Percentiles rank a stretch among this genome's conserved stretches.
phyloP scores from a whole-genome alignment of 2,888 invertebrate species.

The Microctonus hyperodae region DNA sequence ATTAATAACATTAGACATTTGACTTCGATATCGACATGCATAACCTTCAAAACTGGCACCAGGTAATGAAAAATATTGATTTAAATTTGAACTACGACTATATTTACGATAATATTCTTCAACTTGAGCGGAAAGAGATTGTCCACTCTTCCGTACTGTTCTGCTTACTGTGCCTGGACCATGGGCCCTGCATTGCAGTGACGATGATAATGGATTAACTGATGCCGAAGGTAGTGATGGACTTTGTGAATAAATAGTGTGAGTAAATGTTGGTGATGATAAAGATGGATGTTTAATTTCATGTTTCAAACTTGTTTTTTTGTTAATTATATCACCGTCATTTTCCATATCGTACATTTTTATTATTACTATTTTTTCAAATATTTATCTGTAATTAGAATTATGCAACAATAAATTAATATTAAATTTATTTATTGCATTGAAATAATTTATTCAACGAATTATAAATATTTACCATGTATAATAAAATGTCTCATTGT shows the following conservation, averaged over 20 bases:
- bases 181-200: neutral
- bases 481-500: neutral
- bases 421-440: neutral
- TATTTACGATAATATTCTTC: constrained; percentile 76
- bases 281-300: neutral
- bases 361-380: neutral
- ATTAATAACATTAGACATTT: neutral
- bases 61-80: constrained; percentile 69
- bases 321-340: neutral
- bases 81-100: constrained; percentile 72
- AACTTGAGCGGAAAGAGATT: constrained; percentile 54
- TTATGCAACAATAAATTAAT: no score
- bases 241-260: neutral
- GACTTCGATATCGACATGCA: constrained; percentile 48
- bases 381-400: neutral
- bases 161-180: neutral
- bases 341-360: neutral
- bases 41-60: constrained; percentile 41
- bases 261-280: neutral
- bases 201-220: neutral
- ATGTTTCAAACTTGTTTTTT: neutral
- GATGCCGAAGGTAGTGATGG: neutral
- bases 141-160: constrained; percentile 34
- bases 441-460: no score
- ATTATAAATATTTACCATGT: neutral